Percentiles rank a stretch among this genome's conserved stretches.
phyloP scores from a whole-genome alignment of 2,113 vertebrate genomes.

The Eurypyga helias region DNA sequence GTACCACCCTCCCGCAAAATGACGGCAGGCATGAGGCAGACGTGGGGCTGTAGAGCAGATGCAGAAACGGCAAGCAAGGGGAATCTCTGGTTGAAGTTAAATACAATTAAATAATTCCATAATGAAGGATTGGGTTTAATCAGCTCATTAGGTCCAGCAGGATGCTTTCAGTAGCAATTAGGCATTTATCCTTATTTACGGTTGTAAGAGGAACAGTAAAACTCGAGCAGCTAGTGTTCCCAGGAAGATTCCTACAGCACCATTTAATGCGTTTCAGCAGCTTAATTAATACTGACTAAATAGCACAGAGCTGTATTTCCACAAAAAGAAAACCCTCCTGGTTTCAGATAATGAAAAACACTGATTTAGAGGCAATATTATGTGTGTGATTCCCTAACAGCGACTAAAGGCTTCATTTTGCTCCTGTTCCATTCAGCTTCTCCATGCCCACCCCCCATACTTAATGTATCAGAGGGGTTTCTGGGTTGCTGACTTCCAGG shows the following conservation, averaged over 20 bases:
- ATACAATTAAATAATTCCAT: not conserved
- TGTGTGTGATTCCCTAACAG: not conserved
- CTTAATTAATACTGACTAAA: constrained; percentile 36
- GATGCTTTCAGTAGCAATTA: constrained; percentile 49
- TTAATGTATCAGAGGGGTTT: not conserved
- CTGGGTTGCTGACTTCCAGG: not conserved
- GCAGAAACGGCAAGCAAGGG: not conserved
- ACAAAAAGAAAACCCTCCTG: not conserved
- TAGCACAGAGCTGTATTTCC: not conserved
- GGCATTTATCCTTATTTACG: constrained; percentile 43
- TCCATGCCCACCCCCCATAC: fast-evolving
- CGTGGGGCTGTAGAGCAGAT: not conserved
- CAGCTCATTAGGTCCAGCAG: constrained; percentile 11
- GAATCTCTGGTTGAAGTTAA: not conserved
- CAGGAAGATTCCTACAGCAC: not conserved
- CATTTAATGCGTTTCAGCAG: not conserved
- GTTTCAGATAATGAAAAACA: not conserved
- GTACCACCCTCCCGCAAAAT: not conserved
- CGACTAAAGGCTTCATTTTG: not conserved
- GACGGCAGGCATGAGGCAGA: fast-evolving
- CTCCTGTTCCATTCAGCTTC: not conserved
- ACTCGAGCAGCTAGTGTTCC: not conserved
- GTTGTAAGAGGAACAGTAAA: constrained; percentile 38
- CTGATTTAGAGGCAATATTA: not conserved
- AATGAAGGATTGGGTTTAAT: not conserved